Base-by-base conservation (phyloP, 2,113 vertebrate genomes). In the Acrocephalus arundinaceus region DNA sequence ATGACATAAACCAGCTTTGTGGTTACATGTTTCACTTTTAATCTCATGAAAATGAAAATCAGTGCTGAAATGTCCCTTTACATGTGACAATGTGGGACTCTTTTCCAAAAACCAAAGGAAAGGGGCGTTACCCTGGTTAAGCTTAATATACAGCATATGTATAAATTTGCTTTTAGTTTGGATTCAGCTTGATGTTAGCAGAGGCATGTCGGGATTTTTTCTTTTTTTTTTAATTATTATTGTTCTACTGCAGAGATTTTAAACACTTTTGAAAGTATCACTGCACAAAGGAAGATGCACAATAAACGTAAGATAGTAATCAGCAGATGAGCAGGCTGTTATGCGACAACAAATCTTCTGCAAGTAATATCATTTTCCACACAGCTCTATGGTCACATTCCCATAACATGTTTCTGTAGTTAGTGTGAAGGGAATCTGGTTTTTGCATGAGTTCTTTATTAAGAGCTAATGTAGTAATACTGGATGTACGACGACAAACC, bases 1-100 rank as follows among this genome's bases (percentile, higher is more conserved):
- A 98, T 98, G 98, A 99, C 98, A 98, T 98, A 98, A 98, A 98
- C 98, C 98, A 99, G 98, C 98, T 98, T 99, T 98, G 98, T 98
- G 98, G 98, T 98, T 98, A 97, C 98, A 98, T 97, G 98, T 98
- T 98, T 99, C 98, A 98, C 97, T 98, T 98, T 98, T 98, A 98
- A 98, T 98, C 98, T 98, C 97, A 81, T 97, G 97, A 97, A 98
- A 98, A 98, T 98, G 98, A 98, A 98, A 98, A 98, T 98, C 98
- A 97, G 97, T 93, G 92, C 95, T 97, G 97, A 98, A 98, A 97
- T 97, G 98, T 98, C 98, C 98, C 97, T 97, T 97, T 97, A 90
- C 96, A 98, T 98, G 97, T 97, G 98, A 98, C 97, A 98, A 97
- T 97, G 94, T 92, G 96, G 97, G 97, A 97, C 97, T 97, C 95